Conservation (phyloP, 2,113 vertebrate species). For the Urocynchramus pylzowi region DNA sequence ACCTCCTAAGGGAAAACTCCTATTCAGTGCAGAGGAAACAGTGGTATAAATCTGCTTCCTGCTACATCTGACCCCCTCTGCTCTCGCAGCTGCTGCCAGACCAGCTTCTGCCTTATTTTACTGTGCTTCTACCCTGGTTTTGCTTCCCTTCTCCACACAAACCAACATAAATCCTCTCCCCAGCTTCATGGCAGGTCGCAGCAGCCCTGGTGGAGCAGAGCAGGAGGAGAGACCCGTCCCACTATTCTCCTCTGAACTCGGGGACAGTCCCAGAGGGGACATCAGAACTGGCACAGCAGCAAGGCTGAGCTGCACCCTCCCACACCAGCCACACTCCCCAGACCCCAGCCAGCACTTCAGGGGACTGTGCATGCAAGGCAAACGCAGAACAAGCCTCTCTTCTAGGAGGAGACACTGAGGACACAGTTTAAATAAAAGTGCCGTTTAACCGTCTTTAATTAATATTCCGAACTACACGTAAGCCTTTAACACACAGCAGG, state of each 20-base stretch:
- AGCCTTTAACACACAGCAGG: slow-evolving; percentile 45
- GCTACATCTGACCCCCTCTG: neutral
- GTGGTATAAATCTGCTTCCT: neutral
- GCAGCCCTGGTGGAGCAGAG: neutral
- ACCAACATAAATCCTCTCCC: neutral
- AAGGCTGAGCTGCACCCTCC: neutral
- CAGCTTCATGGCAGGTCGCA: neutral
- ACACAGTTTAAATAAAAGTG: neutral
- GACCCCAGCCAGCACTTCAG: neutral
- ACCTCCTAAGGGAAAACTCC: slow-evolving; percentile 41
- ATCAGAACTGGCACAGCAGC: neutral
- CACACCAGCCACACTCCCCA: neutral
- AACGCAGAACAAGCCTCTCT: neutral
- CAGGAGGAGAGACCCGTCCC: neutral
- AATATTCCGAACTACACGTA: neutral
- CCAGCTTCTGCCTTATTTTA: neutral
- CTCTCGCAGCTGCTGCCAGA: neutral
- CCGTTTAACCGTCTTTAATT: slow-evolving; percentile 10
- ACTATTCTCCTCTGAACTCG: fast-evolving
- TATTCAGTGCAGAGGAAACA: neutral
- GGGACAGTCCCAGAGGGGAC: neutral
- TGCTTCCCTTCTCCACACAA: neutral
- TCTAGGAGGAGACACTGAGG: neutral
- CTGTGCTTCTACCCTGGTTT: neutral
- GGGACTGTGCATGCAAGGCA: fast-evolving